These are phyloP conservation scores for Drosophila miranda DNA, from an alignment of 1,140 invertebrate species.

Conservation along the genomic window DNA sequence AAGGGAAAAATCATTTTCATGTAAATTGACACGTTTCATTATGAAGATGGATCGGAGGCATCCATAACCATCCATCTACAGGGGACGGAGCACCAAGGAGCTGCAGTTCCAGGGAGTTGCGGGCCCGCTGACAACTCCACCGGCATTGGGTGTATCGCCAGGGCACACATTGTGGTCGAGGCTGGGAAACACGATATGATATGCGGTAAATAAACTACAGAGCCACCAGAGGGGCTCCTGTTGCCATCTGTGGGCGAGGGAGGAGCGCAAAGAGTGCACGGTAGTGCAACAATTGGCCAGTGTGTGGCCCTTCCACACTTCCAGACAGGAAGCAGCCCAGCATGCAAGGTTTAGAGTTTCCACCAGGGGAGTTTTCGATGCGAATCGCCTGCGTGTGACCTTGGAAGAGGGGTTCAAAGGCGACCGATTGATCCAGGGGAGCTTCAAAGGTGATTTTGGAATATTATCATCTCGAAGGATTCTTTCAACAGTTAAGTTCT, in stretches of 20 bases:
- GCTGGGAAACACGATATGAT: constrained; percentile 39
- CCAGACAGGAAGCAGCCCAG: constrained; percentile 22
- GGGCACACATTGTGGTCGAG: constrained; percentile 33
- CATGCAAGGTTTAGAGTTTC: constrained; percentile 28
- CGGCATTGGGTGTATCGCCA: constrained; percentile 12
- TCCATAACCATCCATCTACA: constrained; percentile 1
- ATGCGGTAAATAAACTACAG: constrained; percentile 41
- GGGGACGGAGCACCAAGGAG: constrained; percentile 5
- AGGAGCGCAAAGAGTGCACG: neutral
- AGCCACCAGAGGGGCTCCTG: constrained; percentile 6
- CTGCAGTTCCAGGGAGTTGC: constrained; percentile 6
- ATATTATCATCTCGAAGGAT: too few species aligned
- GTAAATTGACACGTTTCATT: constrained; percentile 61
- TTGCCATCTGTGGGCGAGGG: neutral
- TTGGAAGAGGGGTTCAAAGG: neutral
- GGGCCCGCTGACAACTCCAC: constrained; percentile 13
- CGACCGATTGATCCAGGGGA: too few species aligned
- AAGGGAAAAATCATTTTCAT: constrained; percentile 53
- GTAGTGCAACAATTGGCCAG: constrained; percentile 28
- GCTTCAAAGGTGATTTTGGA: too few species aligned
- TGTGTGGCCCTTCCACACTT: constrained; percentile 5
- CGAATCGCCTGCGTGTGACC: too few species aligned
- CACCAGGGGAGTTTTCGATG: constrained; percentile 6
- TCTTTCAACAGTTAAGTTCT: too few species aligned
- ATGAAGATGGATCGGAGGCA: constrained; percentile 42